Conservation (phyloP, 2,113 vertebrate species). For the Euleptes europaea region DNA sequence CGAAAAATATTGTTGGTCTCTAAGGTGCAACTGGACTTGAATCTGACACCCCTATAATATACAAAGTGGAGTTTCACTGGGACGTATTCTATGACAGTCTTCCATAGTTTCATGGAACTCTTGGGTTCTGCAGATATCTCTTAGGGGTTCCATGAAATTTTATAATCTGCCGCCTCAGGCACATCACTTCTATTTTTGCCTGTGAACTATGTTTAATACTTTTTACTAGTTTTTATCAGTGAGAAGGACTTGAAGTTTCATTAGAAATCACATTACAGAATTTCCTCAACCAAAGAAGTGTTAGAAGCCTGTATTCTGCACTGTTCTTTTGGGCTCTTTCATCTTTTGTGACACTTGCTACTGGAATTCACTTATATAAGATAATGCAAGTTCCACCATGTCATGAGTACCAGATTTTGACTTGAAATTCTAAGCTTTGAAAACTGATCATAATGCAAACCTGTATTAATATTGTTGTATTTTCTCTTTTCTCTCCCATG, state of each 20-base stretch:
- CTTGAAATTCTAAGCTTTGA: background rate
- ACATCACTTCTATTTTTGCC: too few species aligned
- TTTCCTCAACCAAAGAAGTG: too few species aligned
- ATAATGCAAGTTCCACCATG: background rate
- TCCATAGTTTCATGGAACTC: too few species aligned
- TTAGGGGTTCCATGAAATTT: too few species aligned
- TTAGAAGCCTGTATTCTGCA: too few species aligned
- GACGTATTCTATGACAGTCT: background rate
- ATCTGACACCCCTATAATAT: background rate
- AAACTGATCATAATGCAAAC: conserved; percentile 2
- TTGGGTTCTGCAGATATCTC: too few species aligned
- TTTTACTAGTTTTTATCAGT: background rate
- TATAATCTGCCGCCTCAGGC: too few species aligned
- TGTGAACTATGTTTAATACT: too few species aligned
- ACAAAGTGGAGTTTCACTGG: background rate
- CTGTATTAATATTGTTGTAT: conserved; percentile 43
- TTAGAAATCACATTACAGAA: too few species aligned
- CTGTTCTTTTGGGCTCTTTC: background rate
- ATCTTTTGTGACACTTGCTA: background rate
- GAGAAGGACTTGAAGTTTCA: background rate
- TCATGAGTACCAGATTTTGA: background rate
- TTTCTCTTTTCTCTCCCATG: conserved; percentile 62
- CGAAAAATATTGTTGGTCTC: too few species aligned
- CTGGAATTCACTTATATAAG: too few species aligned
- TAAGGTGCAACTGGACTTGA: background rate